Conservation (phyloP, 1,140 invertebrate genomes). For the Listronotus bonariensis region DNA sequence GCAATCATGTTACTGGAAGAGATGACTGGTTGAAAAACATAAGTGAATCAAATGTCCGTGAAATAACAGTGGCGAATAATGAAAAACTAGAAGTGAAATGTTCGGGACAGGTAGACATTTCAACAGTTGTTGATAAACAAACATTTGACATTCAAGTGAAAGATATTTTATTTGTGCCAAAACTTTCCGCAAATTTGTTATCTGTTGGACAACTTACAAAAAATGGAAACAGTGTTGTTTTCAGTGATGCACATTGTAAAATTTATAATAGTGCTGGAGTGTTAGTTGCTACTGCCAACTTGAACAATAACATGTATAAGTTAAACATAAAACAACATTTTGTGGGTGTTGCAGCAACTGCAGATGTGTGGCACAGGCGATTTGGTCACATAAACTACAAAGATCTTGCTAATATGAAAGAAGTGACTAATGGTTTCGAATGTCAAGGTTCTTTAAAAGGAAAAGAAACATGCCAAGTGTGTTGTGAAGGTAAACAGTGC, state of each 20-base stretch:
- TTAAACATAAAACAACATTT: conserved; percentile 3
- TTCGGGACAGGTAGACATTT: conserved; percentile 2
- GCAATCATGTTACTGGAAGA: conserved; percentile 41
- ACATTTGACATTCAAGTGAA: too few relatives aligned
- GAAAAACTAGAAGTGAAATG: conserved; percentile 7
- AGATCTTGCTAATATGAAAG: too few relatives aligned
- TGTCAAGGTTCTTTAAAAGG: too few relatives aligned
- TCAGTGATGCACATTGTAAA: conserved; percentile 11
- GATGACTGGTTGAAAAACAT: conserved; percentile 33
- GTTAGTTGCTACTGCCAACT: conserved; percentile 28
- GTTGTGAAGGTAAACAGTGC: too few relatives aligned
- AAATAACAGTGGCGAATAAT: conserved; percentile 28
- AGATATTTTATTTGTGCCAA: conserved; percentile 3
- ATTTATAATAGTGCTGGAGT: conserved; percentile 37
- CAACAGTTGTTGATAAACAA: background rate
- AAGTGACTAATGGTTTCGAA: too few relatives aligned
- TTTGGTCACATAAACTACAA: too few relatives aligned
- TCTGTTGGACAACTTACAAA: conserved; percentile 15
- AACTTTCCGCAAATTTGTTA: conserved; percentile 13
- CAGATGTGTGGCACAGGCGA: too few relatives aligned
- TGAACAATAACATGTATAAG: conserved; percentile 41
- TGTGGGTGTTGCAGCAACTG: too few relatives aligned
- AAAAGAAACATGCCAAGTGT: too few relatives aligned
- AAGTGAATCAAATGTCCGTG: background rate
- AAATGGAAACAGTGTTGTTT: conserved; percentile 16